Evolutionary conservation across 1,140 invertebrate species (phyloP), one percentile per base, ranked within the genome.

Genomic region (Hestina assimilis): DNA sequence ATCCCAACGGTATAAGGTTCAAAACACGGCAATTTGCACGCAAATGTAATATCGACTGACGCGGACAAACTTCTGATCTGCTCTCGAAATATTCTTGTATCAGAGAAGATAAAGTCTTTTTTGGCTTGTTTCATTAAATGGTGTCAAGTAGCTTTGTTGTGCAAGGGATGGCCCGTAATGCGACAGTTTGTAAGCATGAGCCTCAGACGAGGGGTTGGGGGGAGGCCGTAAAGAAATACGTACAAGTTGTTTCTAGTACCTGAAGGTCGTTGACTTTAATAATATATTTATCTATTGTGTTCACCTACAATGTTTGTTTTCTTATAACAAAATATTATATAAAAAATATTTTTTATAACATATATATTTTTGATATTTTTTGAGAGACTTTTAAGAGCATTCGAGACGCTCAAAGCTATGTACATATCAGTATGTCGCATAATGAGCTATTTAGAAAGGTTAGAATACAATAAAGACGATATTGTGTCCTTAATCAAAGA

Each of bases 171-270:
- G 66, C 69, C 72, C 64, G 74, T 87, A 87, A 87, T 87, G 77
- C 79, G 83, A 87, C 81, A 84, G 81, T 87, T 87, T 83, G 83
- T 87, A 87, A 87, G 83, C 83, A 87, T 87, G 83, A 87, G 81
- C 74, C 77, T 75, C 65, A 66, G 71, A 68, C 66, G 68, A 63
- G 67, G 59, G 63, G 53, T n/a, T 58, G 60, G 45, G 57, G 60
- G 58, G 56, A 58, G 57, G 55, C 58, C 55, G 68, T 76, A 81
- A 82, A 80, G 75, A 81, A 79, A 79, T 78, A 76, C 71, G 66
- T 70, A 83, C 79, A 81, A 79, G 74, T 72, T 72, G 75, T 67
- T 71, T 66, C 58, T 53, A 70, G 51, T 64, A 79, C 79, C 79
- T 83, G 75, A 70, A 77, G 74, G 71, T 73, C 70, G 77, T 77